Percentiles rank a stretch among this genome's conserved stretches.
phyloP scores from a whole-genome alignment of 2,113 vertebrate genomes.

The Myrmecophaga tridactyla region DNA sequence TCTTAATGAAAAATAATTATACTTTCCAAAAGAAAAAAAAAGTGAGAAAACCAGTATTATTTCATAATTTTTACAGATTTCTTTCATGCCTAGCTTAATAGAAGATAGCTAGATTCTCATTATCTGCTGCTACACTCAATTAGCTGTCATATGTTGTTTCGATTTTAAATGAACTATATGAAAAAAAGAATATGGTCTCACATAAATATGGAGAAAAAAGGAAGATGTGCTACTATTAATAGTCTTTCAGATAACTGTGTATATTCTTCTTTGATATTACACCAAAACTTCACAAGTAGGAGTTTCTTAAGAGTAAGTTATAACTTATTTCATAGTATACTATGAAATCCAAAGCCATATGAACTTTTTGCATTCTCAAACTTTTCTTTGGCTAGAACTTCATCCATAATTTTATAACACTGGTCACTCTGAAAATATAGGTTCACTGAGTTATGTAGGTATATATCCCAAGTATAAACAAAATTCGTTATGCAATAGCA shows the following conservation, averaged over 20 bases:
- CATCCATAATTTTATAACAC: not conserved
- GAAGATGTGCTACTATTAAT: not conserved
- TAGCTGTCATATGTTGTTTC: not conserved
- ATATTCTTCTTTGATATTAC: slow-evolving; percentile 31
- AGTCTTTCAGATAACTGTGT: not conserved
- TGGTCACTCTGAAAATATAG: slow-evolving; percentile 7
- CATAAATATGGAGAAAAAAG: slow-evolving; percentile 4
- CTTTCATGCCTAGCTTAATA: slow-evolving; percentile 45
- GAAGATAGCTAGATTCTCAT: not conserved
- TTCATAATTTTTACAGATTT: slow-evolving; percentile 24
- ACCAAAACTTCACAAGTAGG: slow-evolving; percentile 44
- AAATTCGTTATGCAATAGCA: not conserved
- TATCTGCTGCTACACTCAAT: slow-evolving; percentile 1
- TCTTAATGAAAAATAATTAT: slow-evolving; percentile 14
- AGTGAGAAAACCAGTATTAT: not conserved
- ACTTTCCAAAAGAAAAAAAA: slow-evolving; percentile 36
- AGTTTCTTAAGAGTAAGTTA: not conserved
- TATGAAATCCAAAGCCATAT: not conserved
- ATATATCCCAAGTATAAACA: slow-evolving; percentile 13
- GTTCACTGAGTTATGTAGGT: not conserved
- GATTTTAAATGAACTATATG: not conserved
- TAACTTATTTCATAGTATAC: too few relatives aligned
- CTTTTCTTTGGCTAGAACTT: not conserved
- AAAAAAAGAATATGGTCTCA: not conserved
- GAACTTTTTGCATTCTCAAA: not conserved